Percentiles rank a stretch among this genome's conserved stretches.
phyloP scores from a whole-genome alignment of 1,140 invertebrate species.

The Danaus plexippus region DNA sequence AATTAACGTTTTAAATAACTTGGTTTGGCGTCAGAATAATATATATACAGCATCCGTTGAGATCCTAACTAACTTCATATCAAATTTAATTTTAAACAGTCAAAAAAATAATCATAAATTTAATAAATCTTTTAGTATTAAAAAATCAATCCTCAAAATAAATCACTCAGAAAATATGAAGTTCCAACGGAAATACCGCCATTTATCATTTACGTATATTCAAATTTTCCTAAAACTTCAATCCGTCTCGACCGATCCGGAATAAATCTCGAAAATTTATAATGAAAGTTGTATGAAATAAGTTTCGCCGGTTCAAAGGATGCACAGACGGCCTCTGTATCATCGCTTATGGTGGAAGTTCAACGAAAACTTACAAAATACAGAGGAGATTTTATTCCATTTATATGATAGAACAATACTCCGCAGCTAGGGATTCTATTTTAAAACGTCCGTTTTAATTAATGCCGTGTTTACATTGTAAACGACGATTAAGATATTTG shows the following conservation, averaged over 20 bases:
- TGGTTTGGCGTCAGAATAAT: too few species aligned
- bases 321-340: slow-evolving; percentile 22
- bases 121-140: too few species aligned
- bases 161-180: too few species aligned
- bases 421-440: too few species aligned
- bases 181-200: slow-evolving; percentile 7
- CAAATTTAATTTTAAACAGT: too few species aligned
- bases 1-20: too few species aligned
- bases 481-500: slow-evolving; percentile 32
- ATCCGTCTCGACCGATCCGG: slow-evolving; percentile 26
- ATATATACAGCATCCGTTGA: too few species aligned
- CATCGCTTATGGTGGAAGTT: slow-evolving; percentile 21
- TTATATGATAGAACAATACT: too few species aligned
- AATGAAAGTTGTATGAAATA: slow-evolving; percentile 30
- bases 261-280: slow-evolving; percentile 31
- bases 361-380: slow-evolving; percentile 21
- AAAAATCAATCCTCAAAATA: too few species aligned
- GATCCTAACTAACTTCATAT: too few species aligned
- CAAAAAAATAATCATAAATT: too few species aligned
- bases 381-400: slow-evolving; percentile 10
- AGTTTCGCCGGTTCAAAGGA: slow-evolving; percentile 23
- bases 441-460: slow-evolving; percentile 9
- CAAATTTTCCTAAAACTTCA: slow-evolving; percentile 25
- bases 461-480: slow-evolving; percentile 18
- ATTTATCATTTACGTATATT: slow-evolving; percentile 26